Evolutionary conservation across 2,113 vertebrate genomes (phyloP).

Genomic region (Anoplopoma fimbria): DNA sequence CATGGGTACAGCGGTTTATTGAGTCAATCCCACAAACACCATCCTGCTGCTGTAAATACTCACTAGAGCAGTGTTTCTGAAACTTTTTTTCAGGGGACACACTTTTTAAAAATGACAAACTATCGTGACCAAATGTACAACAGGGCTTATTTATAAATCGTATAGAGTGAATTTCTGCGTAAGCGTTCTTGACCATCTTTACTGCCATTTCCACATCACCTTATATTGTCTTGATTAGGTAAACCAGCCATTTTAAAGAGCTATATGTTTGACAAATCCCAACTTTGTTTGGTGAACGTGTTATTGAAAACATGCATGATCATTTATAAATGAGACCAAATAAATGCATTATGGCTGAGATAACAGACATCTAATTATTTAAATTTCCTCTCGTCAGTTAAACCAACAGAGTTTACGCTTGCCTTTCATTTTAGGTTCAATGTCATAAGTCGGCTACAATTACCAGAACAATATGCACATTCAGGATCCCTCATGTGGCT

Average conservation of each 20-base stretch:
- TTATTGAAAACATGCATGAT: not conserved
- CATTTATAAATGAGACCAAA: not conserved
- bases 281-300: too few relatives aligned
- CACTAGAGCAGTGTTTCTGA: not conserved
- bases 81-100: not conserved
- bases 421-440: not conserved
- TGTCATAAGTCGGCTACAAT: not conserved
- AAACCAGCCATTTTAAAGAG: not conserved
- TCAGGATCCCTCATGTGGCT: not conserved
- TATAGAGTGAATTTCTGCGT: too few relatives aligned
- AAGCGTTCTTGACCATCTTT: too few relatives aligned
- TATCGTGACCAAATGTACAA: too few relatives aligned
- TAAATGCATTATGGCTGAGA: not conserved
- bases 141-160: too few relatives aligned
- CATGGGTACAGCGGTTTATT: not conserved
- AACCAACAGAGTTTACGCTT: not conserved
- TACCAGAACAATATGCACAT: not conserved
- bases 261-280: not conserved
- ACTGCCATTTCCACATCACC: too few relatives aligned
- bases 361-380: not conserved
- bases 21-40: conserved; percentile 26
- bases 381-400: not conserved
- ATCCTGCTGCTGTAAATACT: conserved; percentile 30
- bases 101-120: too few relatives aligned
- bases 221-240: too few relatives aligned